Base-by-base conservation (phyloP, 2,113 vertebrate genomes). In the Aegithalos caudatus region DNA sequence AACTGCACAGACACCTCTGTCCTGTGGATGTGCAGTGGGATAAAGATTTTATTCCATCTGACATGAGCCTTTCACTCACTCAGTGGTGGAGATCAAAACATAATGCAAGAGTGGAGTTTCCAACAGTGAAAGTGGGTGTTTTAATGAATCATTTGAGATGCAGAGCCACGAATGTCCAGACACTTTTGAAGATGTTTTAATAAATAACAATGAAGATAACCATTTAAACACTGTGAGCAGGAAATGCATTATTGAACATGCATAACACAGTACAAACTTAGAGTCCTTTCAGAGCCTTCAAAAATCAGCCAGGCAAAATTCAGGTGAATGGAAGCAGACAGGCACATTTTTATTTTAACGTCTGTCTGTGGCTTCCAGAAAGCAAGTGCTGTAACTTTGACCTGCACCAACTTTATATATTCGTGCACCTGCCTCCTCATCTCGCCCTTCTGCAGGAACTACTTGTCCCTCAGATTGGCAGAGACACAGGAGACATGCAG, bases 131-230 rank as follows among this genome's bases (percentile, higher is more conserved):
- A 91, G 48, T 48, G 53, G 14, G 40, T 61, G 31, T 69, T 96
- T 81, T 96, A 96, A 95, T 96, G 86, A 96, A 87, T 91, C 86
- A 85, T 94, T 96, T 95, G 93, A 92, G 61, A 97, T 94, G 94
- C 94, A 92, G 89, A 89, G 86, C 81, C 91, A 92, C 57, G 93
- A 91, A 87, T 65, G 93, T 94, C 91, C 94, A 95, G 86, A 89
- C 70, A 79, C 84, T 94, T 91, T 86, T 71, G 53, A 51, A 91
- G 83, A 95, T 94, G 92, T 97, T 95, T 96, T 96, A 97, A 97
- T 95, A 97, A 97, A 95, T 95, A 95, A 95, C 94, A 96, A 79
- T 86, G 95, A 97, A 95, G 94, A 96, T 94, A 96, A 94, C 83
- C 62, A 89, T 94, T 96, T 94, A 92, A 97, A 94, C 89, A 81